Evolutionary conservation across 2,113 vertebrate genomes (phyloP).

Genomic region (Pimephales promelas): DNA sequence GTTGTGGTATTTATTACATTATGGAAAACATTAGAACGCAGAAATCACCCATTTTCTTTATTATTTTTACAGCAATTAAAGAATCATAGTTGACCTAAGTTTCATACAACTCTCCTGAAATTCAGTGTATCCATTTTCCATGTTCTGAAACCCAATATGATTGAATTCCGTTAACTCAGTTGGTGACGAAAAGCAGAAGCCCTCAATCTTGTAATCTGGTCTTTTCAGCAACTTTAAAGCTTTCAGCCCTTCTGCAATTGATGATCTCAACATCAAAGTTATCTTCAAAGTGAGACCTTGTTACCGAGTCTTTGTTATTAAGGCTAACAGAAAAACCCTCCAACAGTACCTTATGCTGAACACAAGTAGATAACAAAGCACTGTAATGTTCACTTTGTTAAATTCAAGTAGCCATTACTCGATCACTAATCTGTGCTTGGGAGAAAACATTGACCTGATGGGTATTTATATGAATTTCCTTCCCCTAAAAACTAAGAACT

Average conservation of each 20-base stretch:
- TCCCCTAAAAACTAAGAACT: neutral
- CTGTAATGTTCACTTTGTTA: slow-evolving; percentile 15
- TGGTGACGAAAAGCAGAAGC: slow-evolving; percentile 28
- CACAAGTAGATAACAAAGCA: slow-evolving; percentile 19
- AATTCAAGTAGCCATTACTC: slow-evolving; percentile 5
- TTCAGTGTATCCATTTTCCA: neutral
- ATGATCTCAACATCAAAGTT: slow-evolving; percentile 31
- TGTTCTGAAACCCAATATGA: neutral
- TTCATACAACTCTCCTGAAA: neutral
- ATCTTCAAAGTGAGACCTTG: slow-evolving; percentile 23
- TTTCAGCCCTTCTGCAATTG: slow-evolving; percentile 33
- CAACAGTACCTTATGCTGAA: neutral
- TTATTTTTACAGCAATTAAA: neutral
- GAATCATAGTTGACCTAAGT: neutral
- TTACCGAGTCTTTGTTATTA: slow-evolving; percentile 23
- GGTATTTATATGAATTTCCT: neutral
- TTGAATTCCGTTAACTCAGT: neutral
- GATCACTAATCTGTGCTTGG: neutral
- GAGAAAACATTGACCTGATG: neutral
- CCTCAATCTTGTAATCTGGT: slow-evolving; percentile 33
- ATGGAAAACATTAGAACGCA: neutral
- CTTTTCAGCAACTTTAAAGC: slow-evolving; percentile 5
- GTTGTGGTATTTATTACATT: neutral
- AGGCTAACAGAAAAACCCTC: slow-evolving; percentile 5
- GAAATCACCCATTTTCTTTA: neutral